These are phyloP conservation scores for Syngnathus scovelli DNA, from an alignment of 2,113 vertebrate genomes.

Conservation along the genomic window DNA sequence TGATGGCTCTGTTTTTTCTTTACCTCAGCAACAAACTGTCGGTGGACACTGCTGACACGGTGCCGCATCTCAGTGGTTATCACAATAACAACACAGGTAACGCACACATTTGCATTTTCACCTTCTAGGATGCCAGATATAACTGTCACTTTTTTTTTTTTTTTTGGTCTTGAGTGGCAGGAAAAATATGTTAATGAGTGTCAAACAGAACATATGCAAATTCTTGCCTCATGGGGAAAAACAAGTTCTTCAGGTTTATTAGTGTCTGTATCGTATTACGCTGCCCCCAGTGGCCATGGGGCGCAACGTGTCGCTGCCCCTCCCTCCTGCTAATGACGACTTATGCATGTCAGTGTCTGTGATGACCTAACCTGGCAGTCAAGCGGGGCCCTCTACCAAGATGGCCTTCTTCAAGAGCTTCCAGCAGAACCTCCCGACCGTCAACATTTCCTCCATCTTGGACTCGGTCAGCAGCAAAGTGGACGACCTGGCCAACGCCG, in stretches of 20 bases:
- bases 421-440: conserved; percentile 83
- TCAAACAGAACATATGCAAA: no score
- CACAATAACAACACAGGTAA: conserved; percentile 78
- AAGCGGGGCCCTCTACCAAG: conserved; percentile 24
- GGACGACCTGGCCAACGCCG: conserved; percentile 79
- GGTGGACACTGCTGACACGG: conserved; percentile 80
- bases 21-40: conserved; percentile 98
- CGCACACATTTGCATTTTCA: not conserved
- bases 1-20: conserved; percentile 92
- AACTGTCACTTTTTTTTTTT: no score
- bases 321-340: conserved; percentile 39
- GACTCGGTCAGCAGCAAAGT: conserved; percentile 82
- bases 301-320: conserved; percentile 14
- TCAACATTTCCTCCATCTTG: conserved; percentile 82
- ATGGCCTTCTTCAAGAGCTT: conserved; percentile 95
- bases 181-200: no score
- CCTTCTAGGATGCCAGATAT: not conserved
- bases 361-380: conserved; percentile 47
- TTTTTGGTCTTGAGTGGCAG: no score
- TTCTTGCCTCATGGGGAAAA: no score
- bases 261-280: no score
- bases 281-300: conserved; percentile 2
- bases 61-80: conserved; percentile 79
- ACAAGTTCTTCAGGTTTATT: no score
- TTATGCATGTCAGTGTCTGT: conserved; percentile 48